Conservation (phyloP, 2,888 invertebrate genomes). For the Uropetala carovei region DNA sequence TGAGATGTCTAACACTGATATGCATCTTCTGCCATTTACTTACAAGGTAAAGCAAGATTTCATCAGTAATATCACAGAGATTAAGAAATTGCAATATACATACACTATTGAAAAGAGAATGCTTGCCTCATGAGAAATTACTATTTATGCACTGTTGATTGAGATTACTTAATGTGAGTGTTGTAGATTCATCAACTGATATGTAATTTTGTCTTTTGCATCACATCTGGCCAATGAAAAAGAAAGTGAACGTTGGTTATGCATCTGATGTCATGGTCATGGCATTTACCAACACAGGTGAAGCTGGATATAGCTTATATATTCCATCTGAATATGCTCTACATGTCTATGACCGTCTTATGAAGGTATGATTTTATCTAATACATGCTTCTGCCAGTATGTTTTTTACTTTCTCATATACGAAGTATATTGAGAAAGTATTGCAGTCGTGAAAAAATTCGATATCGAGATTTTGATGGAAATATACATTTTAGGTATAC, state of each 20-base stretch:
- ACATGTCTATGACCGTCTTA: constrained; percentile 83
- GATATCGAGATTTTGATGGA: no score
- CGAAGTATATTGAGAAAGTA: no score
- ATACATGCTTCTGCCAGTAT: background rate
- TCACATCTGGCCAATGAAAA: constrained; percentile 28
- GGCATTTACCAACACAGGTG: constrained; percentile 84
- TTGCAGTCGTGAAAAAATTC: no score
- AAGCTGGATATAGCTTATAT: constrained; percentile 83
- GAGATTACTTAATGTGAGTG: background rate
- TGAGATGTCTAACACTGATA: constrained; percentile 81
- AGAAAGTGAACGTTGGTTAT: constrained; percentile 82
- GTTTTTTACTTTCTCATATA: no score
- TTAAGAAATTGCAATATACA: background rate
- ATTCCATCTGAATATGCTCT: constrained; percentile 85
- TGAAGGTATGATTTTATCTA: constrained; percentile 75
- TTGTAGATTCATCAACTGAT: background rate
- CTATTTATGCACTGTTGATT: background rate
- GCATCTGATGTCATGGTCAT: constrained; percentile 84
- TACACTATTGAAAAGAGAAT: background rate
- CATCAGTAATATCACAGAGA: background rate
- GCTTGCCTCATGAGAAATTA: background rate
- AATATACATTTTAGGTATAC: no score
- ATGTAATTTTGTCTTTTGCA: no score
- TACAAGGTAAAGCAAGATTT: constrained; percentile 77
- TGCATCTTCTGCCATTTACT: constrained; percentile 80